Conservation (phyloP, 2,888 invertebrate species). For the Microctonus aethiopoides region DNA sequence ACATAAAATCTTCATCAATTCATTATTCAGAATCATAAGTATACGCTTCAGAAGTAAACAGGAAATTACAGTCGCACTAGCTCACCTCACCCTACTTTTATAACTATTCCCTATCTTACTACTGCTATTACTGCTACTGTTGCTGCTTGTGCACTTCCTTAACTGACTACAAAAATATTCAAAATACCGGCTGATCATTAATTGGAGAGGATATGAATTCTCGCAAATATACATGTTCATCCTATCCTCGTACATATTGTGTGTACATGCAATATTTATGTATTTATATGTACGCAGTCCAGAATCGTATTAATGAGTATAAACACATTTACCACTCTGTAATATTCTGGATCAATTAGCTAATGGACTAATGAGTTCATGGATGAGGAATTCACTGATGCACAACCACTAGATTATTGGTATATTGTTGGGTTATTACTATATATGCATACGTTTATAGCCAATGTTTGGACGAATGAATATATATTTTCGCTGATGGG, state of each 20-base stretch:
- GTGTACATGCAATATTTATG: constrained; percentile 8
- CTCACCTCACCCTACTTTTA: no score
- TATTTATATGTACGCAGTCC: constrained; percentile 2
- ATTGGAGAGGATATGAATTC: constrained; percentile 48
- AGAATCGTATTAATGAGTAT: constrained; percentile 26
- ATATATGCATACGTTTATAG: neutral
- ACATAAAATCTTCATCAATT: neutral
- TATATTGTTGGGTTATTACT: neutral
- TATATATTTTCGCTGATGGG: neutral
- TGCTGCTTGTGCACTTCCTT: constrained; percentile 22
- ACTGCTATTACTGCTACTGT: no score
- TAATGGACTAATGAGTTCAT: constrained; percentile 62
- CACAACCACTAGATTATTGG: neutral
- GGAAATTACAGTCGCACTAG: no score
- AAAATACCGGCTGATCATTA: constrained; percentile 64
- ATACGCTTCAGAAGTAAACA: no score
- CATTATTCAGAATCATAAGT: neutral
- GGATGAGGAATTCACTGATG: constrained; percentile 42
- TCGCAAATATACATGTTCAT: constrained; percentile 36
- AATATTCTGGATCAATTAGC: constrained; percentile 60
- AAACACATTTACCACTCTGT: constrained; percentile 43
- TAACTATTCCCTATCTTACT: no score
- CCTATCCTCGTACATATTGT: neutral
- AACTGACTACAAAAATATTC: constrained; percentile 54
- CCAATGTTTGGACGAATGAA: neutral